Conservation (phyloP, 1,140 invertebrate species). For the Ips typographus region DNA sequence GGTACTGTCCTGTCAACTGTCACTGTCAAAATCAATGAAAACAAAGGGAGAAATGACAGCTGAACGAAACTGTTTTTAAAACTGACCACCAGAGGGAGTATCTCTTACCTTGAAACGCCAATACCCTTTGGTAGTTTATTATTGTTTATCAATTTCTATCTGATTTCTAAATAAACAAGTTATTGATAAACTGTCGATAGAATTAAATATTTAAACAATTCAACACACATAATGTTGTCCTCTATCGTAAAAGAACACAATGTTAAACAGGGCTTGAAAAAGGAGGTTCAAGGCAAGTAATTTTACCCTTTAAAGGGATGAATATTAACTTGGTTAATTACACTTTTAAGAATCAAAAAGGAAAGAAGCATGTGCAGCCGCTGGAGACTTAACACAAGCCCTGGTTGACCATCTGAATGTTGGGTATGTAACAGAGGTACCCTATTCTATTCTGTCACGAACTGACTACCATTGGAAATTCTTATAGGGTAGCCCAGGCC, state of each 20-base stretch:
- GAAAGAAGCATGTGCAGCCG: slow-evolving; percentile 89
- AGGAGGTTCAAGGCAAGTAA: slow-evolving; percentile 77
- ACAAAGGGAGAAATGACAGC: too few relatives aligned
- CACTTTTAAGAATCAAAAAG: slow-evolving; percentile 76
- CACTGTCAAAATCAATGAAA: too few relatives aligned
- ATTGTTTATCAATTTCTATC: too few relatives aligned
- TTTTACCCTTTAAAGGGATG: neutral
- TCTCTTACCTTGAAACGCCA: too few relatives aligned
- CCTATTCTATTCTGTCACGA: slow-evolving; percentile 10
- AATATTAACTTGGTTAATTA: slow-evolving; percentile 1
- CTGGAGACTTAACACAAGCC: slow-evolving; percentile 89
- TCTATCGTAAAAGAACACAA: slow-evolving; percentile 88
- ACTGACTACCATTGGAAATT: slow-evolving; percentile 33
- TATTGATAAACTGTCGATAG: too few relatives aligned
- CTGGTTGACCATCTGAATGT: slow-evolving; percentile 97
- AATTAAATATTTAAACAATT: too few relatives aligned
- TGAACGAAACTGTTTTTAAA: too few relatives aligned
- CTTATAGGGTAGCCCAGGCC: slow-evolving; percentile 85
- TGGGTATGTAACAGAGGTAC: slow-evolving; percentile 64
- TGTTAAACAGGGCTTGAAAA: slow-evolving; percentile 69
- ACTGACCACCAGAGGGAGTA: too few relatives aligned
- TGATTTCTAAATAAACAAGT: too few relatives aligned
- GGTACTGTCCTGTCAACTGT: too few relatives aligned
- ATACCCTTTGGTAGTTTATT: too few relatives aligned
- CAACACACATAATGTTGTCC: slow-evolving; percentile 68